Base-by-base conservation (phyloP, 2,113 vertebrate genomes). In the Todiramphus chloris region DNA sequence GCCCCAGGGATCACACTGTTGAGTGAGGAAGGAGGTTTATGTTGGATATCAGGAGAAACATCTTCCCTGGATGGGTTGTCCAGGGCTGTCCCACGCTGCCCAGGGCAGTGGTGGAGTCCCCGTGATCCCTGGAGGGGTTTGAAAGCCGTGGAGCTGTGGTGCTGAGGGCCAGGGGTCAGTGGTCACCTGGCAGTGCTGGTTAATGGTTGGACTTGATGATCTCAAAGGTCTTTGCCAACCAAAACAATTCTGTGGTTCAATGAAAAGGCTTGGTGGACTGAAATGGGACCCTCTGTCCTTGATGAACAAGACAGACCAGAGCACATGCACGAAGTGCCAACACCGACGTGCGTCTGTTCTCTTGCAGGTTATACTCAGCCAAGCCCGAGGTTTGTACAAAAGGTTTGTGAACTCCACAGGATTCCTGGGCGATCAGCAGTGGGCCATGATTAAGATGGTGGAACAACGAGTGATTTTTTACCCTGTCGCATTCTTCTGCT, bases 341-440 rank as follows among this genome's bases (percentile, higher is more conserved):
- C 67, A 27, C 1, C 7, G 8, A 24, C 6, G 41, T 37, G 7
- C 33, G 15, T 33, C 60, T 90, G 31, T 70, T 28, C 60, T 85
- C 48, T 31, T 94, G 21, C 87, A 99, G 99, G 97, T 98, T 51
- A 95, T 99, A 50, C 97, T 99, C 87, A 82, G 97, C 7, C 98
- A 97, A 91, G 97, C 98, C 33, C 98, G 98, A 13, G 95, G 62
- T 2, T 89, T 98, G 33, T 98, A 98, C 97, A 98, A 98, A 79
- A 99, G 98, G 43, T 97, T 98, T 13, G 96, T 99, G 37, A 98
- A 97, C 28, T 98, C 98, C 9, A 96, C 96, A 2, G 98, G 99
- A 27, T 98, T 98, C 97, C 96, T 99, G 11, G 98, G 98, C 5
- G 98, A 97, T 87, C 97, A 98, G 94, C 98, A 99, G 93, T 98